Evolutionary conservation across 2,797 vertebrate genomes (phyloP).

Genomic region (Sorex maritimensis): DNA sequence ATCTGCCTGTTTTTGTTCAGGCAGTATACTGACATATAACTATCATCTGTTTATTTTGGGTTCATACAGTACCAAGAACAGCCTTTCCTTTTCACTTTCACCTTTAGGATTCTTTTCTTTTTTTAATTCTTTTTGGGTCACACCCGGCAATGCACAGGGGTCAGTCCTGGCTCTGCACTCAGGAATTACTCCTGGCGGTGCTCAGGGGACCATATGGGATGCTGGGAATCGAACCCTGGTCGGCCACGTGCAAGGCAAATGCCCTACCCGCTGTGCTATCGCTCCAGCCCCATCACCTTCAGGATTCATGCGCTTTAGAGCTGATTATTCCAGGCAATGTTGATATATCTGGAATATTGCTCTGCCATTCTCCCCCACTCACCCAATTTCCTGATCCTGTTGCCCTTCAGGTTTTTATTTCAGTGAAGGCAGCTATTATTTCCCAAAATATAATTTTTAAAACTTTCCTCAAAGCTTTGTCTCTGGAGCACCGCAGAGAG

Average conservation of each 20-base stretch:
- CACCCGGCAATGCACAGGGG: no score
- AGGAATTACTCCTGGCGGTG: no score
- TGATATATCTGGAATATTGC: not conserved
- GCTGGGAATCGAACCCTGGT: no score
- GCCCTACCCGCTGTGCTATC: no score
- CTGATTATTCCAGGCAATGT: not conserved
- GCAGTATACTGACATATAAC: no score
- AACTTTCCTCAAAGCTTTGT: not conserved
- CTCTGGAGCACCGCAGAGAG: fast-evolving
- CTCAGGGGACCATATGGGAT: no score
- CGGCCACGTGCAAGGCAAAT: no score
- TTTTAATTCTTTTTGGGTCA: no score
- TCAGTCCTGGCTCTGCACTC: no score
- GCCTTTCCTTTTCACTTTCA: not conserved
- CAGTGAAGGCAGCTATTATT: conserved; percentile 63
- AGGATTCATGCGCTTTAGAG: not conserved
- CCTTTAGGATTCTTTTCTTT: not conserved
- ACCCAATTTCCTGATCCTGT: conserved; percentile 29
- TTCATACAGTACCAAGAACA: not conserved
- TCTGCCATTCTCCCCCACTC: not conserved
- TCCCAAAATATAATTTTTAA: not conserved
- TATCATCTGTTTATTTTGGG: not conserved
- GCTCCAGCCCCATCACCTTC: not conserved
- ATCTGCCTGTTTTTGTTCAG: no score
- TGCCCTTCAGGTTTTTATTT: conserved; percentile 11